Conservation (phyloP, 1,140 invertebrate species). For the Trichomalopsis sarcophagae region DNA sequence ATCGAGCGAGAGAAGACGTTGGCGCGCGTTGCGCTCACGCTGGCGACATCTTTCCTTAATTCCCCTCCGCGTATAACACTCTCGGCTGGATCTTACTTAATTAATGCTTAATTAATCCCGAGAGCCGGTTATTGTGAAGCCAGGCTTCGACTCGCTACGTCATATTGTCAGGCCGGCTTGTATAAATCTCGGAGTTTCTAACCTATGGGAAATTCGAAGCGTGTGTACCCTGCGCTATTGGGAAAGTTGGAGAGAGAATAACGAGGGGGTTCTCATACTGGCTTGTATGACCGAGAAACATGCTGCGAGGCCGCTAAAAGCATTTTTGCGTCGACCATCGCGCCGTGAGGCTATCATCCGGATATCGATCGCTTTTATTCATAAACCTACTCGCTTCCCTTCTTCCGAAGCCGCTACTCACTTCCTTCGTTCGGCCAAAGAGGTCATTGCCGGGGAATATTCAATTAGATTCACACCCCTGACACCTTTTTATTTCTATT, state of each 20-base stretch:
- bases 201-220: background rate
- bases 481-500: background rate
- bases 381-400: slow-evolving; percentile 57
- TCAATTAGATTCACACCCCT: background rate
- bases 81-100: slow-evolving; percentile 52
- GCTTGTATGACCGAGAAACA: slow-evolving; percentile 58
- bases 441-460: background rate
- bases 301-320: slow-evolving; percentile 70
- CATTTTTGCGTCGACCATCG: slow-evolving; percentile 73
- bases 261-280: background rate
- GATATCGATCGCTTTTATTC: slow-evolving; percentile 70
- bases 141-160: background rate
- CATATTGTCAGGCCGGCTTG: background rate
- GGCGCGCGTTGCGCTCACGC: slow-evolving; percentile 15
- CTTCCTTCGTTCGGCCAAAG: background rate
- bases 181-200: slow-evolving; percentile 1
- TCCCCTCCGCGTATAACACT: slow-evolving; percentile 32
- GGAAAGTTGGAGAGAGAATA: background rate
- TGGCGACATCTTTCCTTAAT: slow-evolving; percentile 66
- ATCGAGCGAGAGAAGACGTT: slow-evolving; percentile 32
- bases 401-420: slow-evolving; percentile 9
- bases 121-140: slow-evolving; percentile 46
- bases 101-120: slow-evolving; percentile 59
- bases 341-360: slow-evolving; percentile 66
- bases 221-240: background rate